Percentiles rank a stretch among this genome's conserved stretches.
These are phyloP conservation scores for Cheilosia grossa DNA, from an alignment of 2,888 invertebrate species.

Conservation along the genomic window DNA sequence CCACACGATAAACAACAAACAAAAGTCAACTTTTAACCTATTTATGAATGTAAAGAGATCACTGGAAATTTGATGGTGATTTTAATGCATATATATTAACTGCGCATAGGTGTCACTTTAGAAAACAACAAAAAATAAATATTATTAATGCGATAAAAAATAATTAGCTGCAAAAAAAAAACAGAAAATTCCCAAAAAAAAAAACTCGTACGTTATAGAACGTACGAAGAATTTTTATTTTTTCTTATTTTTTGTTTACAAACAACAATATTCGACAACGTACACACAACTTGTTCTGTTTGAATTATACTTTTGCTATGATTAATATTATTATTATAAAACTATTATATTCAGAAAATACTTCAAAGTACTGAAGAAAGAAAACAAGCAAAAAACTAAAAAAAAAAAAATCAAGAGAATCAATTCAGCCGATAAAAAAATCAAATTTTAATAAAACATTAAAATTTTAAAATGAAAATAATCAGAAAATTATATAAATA, in stretches of 20 bases:
- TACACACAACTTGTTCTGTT: constrained; percentile 59
- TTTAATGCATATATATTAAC: constrained; percentile 66
- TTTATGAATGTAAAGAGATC: constrained; percentile 66
- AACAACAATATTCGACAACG: constrained; percentile 56
- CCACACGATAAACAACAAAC: constrained; percentile 44
- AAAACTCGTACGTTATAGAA: constrained; percentile 32
- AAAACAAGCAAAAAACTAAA: not conserved
- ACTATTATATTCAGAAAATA: constrained; percentile 64
- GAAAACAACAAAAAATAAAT: constrained; percentile 24
- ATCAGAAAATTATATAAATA: constrained; percentile 71
- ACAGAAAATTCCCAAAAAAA: too few relatives aligned
- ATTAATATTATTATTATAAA: constrained; percentile 58
- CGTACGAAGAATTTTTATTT: not conserved
- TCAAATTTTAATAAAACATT: constrained; percentile 39
- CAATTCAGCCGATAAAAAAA: constrained; percentile 58
- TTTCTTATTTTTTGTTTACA: constrained; percentile 42
- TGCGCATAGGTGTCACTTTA: constrained; percentile 69
- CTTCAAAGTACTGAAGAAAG: constrained; percentile 61
- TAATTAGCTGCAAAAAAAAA: constrained; percentile 62
- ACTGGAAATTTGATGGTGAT: constrained; percentile 63
- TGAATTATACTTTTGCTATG: constrained; percentile 59
- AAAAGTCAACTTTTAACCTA: constrained; percentile 72
- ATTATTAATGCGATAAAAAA: constrained; percentile 55
- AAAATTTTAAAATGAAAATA: constrained; percentile 27
- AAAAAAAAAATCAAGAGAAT: constrained; percentile 4